Conservation (phyloP, 2,888 invertebrate genomes). For the Chalcis sispes region DNA sequence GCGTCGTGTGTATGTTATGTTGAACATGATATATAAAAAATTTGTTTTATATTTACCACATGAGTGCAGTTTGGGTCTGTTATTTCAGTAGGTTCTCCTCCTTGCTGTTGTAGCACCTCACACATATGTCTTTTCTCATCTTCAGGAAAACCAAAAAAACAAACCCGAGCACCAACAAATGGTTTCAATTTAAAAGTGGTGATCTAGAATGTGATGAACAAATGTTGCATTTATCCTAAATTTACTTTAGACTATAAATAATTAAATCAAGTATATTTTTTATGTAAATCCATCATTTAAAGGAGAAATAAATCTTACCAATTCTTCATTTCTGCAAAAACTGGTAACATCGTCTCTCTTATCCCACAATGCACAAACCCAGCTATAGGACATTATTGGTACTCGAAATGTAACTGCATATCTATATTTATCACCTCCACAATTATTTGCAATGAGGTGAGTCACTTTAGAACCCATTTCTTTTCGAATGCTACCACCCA, state of each 20-base stretch:
- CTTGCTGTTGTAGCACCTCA: slow-evolving; percentile 90
- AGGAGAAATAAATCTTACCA: slow-evolving; percentile 77
- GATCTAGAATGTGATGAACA: slow-evolving; percentile 64
- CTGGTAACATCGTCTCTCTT: slow-evolving; percentile 84
- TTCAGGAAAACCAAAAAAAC: slow-evolving; percentile 92
- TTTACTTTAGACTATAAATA: slow-evolving; percentile 44
- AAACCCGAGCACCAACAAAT: slow-evolving; percentile 90
- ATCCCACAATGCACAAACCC: slow-evolving; percentile 94
- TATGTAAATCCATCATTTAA: slow-evolving; percentile 16
- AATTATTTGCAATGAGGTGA: slow-evolving; percentile 93
- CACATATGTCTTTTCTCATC: slow-evolving; percentile 95
- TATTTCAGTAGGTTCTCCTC: slow-evolving; percentile 82
- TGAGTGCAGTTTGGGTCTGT: slow-evolving; percentile 93
- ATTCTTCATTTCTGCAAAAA: slow-evolving; percentile 83
- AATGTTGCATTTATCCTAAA: slow-evolving; percentile 26
- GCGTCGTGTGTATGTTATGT: slow-evolving; percentile 8
- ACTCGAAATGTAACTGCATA: slow-evolving; percentile 93
- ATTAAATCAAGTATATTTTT: not conserved
- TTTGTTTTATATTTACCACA: slow-evolving; percentile 83
- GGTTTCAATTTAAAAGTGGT: slow-evolving; percentile 85
- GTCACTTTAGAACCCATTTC: slow-evolving; percentile 93
- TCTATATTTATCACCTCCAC: slow-evolving; percentile 94
- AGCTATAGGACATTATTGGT: slow-evolving; percentile 91
- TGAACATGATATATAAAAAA: slow-evolving; percentile 26
- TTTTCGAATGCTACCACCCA: slow-evolving; percentile 96